Percentiles rank a stretch among this genome's conserved stretches.
phyloP scores from a whole-genome alignment of 2,888 invertebrate genomes.

The Ectobius pallidus region DNA sequence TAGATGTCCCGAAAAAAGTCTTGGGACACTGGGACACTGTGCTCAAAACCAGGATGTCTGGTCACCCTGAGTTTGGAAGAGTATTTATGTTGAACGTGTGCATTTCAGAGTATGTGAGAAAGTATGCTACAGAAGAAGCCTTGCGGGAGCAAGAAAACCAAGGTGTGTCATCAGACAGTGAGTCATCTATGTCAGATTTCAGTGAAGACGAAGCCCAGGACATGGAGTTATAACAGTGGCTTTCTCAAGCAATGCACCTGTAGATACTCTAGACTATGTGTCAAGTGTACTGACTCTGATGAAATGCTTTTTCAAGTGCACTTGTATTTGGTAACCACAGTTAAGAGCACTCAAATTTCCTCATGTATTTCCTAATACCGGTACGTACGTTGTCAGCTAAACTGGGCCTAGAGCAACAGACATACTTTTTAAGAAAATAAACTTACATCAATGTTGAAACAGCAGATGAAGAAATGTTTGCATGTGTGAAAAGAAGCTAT shows the following conservation, averaged over 20 bases:
- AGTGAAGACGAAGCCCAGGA: conserved; percentile 40
- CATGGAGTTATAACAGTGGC: conserved; percentile 40
- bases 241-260: conserved; percentile 20
- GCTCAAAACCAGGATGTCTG: too few relatives aligned
- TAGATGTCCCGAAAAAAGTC: too few relatives aligned
- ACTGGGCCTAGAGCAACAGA: not conserved
- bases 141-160: conserved; percentile 85
- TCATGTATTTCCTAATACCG: not conserved
- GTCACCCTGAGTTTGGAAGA: too few relatives aligned
- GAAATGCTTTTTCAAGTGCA: conserved; percentile 29
- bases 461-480: too few relatives aligned
- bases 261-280: conserved; percentile 25
- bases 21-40: too few relatives aligned
- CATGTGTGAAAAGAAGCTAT: too few relatives aligned
- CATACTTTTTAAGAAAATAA: too few relatives aligned
- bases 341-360: not conserved
- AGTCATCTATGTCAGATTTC: conserved; percentile 96
- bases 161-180: conserved; percentile 84
- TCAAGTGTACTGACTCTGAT: conserved; percentile 11
- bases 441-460: too few relatives aligned
- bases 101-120: conserved; percentile 87
- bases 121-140: conserved; percentile 98
- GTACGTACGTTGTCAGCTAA: not conserved
- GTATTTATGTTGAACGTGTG: too few relatives aligned
- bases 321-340: conserved; percentile 10